Conservation (phyloP, 1,140 invertebrate species). For the Megathymus violae region DNA sequence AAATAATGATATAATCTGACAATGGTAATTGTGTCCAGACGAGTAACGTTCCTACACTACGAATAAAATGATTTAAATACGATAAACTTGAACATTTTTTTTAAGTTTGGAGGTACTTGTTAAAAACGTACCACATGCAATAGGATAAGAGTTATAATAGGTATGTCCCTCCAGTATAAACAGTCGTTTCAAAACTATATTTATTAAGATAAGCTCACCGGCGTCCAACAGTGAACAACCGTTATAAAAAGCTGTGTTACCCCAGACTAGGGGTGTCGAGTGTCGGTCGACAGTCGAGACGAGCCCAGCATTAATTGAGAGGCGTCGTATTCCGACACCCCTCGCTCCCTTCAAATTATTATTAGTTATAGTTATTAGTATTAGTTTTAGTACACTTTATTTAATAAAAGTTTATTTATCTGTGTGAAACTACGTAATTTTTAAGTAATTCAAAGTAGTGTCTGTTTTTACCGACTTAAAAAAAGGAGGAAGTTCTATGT, state of each 20-base stretch:
- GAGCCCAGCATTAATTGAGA: constrained; percentile 63
- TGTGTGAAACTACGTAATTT: neutral
- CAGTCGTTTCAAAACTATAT: neutral
- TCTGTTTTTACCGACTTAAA: too few species aligned
- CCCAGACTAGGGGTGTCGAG: constrained; percentile 52
- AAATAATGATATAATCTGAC: too few species aligned
- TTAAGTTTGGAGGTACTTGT: too few species aligned
- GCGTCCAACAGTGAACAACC: neutral
- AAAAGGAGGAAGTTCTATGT: too few species aligned
- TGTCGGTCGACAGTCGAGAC: constrained; percentile 49
- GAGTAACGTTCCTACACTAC: too few species aligned
- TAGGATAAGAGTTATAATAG: neutral
- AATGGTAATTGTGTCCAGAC: too few species aligned
- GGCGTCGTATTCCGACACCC: constrained; percentile 48
- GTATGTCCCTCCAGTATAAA: too few species aligned
- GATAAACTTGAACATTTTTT: too few species aligned
- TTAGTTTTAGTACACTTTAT: neutral
- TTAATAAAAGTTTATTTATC: neutral
- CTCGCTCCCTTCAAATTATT: neutral
- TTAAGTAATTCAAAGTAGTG: too few species aligned
- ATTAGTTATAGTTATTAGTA: neutral
- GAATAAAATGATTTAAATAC: too few species aligned
- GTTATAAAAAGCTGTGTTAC: constrained; percentile 22
- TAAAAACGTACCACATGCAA: too few species aligned
- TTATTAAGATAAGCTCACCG: neutral